Evolutionary conservation across 2,113 vertebrate genomes (phyloP).

Genomic region (Dasyprocta punctata): DNA sequence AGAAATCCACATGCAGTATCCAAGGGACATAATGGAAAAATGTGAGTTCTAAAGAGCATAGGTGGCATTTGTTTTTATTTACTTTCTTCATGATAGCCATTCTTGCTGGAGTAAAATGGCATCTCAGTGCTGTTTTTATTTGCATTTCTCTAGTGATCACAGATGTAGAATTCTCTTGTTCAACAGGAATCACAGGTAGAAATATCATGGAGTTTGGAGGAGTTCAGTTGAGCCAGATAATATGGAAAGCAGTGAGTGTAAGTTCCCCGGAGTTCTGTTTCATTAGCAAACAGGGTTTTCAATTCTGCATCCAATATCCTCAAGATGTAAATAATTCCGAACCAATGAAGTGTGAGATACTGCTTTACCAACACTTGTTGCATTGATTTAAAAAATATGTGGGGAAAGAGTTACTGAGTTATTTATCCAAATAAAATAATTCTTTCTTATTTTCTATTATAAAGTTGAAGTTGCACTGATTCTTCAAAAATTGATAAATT

Average conservation of each 20-base stretch:
- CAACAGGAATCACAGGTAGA: background rate
- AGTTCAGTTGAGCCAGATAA: background rate
- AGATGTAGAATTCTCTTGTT: background rate
- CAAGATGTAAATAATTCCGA: conserved; percentile 59
- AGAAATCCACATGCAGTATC: background rate
- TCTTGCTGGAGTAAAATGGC: no score
- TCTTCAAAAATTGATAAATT: background rate
- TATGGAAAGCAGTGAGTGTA: background rate
- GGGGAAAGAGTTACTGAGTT: background rate
- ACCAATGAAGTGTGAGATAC: conserved; percentile 47
- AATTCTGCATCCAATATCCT: conserved; percentile 27
- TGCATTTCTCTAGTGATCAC: background rate
- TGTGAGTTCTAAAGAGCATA: background rate
- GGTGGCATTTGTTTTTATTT: background rate
- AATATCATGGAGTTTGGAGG: background rate
- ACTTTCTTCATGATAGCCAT: background rate
- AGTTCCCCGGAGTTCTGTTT: conserved; percentile 47
- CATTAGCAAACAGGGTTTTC: conserved; percentile 31
- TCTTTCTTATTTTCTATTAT: background rate
- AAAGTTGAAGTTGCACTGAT: background rate
- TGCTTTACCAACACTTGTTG: conserved; percentile 32
- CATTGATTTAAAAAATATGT: conserved; percentile 82
- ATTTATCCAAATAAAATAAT: conserved; percentile 20
- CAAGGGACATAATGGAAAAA: background rate
- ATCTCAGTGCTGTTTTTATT: background rate